Evolutionary conservation across 2,888 invertebrate species (phyloP).

Genomic region (Eilema caniola): DNA sequence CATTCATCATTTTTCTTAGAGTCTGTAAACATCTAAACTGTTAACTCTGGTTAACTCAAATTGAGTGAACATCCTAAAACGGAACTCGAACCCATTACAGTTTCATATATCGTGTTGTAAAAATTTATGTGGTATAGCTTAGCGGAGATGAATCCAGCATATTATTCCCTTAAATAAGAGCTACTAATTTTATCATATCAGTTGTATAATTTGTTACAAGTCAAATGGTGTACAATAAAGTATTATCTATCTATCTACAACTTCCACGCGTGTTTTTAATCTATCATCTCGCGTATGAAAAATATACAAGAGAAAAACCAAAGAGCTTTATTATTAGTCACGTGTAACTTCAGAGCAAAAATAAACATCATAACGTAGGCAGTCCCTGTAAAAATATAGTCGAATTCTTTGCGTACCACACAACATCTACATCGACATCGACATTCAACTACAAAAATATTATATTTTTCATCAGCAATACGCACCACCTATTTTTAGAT

Average conservation of each 20-base stretch:
- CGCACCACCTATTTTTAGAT: constrained; percentile 32
- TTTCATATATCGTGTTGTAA: not conserved
- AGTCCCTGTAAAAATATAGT: constrained; percentile 36
- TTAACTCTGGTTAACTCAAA: too few relatives aligned
- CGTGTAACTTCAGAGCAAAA: constrained; percentile 35
- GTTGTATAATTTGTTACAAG: not conserved
- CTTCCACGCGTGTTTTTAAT: not conserved
- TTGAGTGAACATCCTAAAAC: too few relatives aligned
- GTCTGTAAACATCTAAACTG: too few relatives aligned
- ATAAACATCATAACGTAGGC: constrained; percentile 46
- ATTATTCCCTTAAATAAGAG: too few relatives aligned
- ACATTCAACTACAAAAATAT: constrained; percentile 34
- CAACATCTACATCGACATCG: constrained; percentile 45
- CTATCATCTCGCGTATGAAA: not conserved
- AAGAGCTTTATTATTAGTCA: constrained; percentile 15
- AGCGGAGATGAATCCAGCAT: too few relatives aligned
- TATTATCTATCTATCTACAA: too few relatives aligned
- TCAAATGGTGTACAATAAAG: too few relatives aligned
- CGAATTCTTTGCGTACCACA: constrained; percentile 31
- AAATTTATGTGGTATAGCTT: not conserved
- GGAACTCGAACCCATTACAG: too few relatives aligned
- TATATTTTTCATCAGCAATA: constrained; percentile 37
- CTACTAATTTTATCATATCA: too few relatives aligned
- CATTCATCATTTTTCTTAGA: too few relatives aligned
- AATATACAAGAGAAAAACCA: constrained; percentile 6